These are phyloP conservation scores for Psilopogon haemacephalus DNA, from an alignment of 2,113 vertebrate genomes.

Conservation along the genomic window DNA sequence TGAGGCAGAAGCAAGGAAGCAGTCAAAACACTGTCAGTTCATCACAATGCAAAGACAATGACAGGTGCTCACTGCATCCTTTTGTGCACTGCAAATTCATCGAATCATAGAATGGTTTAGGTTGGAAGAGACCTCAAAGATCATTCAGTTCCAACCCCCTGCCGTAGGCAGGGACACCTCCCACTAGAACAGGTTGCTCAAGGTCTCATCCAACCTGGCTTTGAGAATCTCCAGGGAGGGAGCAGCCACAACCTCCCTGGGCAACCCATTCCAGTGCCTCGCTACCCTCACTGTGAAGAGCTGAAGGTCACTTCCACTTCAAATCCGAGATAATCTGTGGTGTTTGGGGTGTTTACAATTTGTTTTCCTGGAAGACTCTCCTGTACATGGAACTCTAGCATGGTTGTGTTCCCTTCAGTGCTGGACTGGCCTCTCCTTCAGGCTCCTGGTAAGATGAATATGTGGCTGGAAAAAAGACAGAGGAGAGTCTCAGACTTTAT, in stretches of 20 bases:
- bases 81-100: not conserved
- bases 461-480: constrained; percentile 38
- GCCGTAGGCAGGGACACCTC: too few species aligned
- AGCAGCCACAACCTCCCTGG: too few species aligned
- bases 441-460: constrained; percentile 21
- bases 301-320: not conserved
- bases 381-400: not conserved
- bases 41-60: not conserved
- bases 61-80: not conserved
- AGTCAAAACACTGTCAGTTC: not conserved
- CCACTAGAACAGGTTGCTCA: too few species aligned
- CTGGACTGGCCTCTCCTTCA: not conserved
- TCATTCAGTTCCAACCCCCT: too few species aligned
- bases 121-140: too few species aligned
- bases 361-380: not conserved
- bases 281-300: too few species aligned
- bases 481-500: constrained; percentile 17
- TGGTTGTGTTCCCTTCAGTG: not conserved
- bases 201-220: too few species aligned
- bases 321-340: not conserved
- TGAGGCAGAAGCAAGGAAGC: not conserved
- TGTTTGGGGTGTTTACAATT: not conserved
- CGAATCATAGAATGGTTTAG: too few species aligned
- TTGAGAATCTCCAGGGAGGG: too few species aligned
- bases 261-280: too few species aligned